Evolutionary conservation across 2,113 vertebrate genomes (phyloP), one percentile per base, ranked within the genome.

Genomic region (Microtus oregoni): DNA sequence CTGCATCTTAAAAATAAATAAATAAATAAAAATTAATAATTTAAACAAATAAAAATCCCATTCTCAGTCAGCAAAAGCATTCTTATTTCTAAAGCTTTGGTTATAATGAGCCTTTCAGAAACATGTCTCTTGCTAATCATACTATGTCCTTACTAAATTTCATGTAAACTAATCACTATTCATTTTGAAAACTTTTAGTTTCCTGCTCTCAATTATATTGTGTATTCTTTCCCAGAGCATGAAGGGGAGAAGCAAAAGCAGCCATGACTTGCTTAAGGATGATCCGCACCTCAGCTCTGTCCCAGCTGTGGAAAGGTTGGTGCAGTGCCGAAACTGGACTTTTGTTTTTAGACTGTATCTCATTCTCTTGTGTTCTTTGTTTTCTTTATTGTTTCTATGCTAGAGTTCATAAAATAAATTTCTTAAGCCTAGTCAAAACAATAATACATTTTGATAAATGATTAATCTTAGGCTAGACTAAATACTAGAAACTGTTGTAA

Each of bases 201-300:
- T 35, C 11, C 30, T 2, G 70, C 55, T 97, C 17, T 58, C 92
- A 83, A 44, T 85, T 67, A 19, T 92, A 19, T 73, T 78, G 32
- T 92, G 35, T 24, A 61, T 97, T 83, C 68, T 92, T 96, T 96
- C 96, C 93, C 97, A 99, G 99, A 99, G 98, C 61, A 98, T 99
- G 97, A 99, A 99, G 94, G 99, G 99, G n/a, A 99, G 99, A 98
- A 99, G 99, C 98, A 99, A 99, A 99, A 99, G 99, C 96, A 99
- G 99, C 97, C 99, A 99, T 76, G 99, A 99, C 98, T 99, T 99
- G 10, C 98, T 99, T 93, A 99, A 99, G 98, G 99, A 99, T 87
- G 99, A 99, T 79, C 99, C 99, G 7, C 99, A 98, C 90, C 98
- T 99, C 77, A 99, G 99, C 97, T 99, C 99, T 26, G 98, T 99